Evolutionary conservation across 2,797 vertebrate species (phyloP), one percentile per base, ranked within the genome.

Genomic region (Lacerta agilis): DNA sequence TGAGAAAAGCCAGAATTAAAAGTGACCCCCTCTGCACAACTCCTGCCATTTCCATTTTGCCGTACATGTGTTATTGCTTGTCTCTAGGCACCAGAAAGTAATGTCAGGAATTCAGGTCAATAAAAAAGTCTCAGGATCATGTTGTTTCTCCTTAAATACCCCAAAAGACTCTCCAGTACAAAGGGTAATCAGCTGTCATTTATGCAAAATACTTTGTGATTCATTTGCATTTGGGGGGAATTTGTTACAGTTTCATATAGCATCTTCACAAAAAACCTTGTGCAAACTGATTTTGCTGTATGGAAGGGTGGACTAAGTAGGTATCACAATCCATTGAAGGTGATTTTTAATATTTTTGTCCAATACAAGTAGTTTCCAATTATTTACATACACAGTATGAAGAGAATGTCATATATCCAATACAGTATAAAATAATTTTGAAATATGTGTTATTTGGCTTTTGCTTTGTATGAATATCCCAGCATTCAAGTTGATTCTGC

Each of bases 1-100:
- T 82, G 76, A 83, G 72, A 61, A 90, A 85, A 87, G 86, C 6
- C 72, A 87, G 71, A 91, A 27, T 18, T 25, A 29, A 41, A 11
- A 20, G 18, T 75, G n/a, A 78, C 87, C 17, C 67, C 72, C 9
- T 41, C 83, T 29, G 71, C n/a, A n/a, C 9, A 90, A 41, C 41
- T 71, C 38, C 36, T 77, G 76, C 20, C 29, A 43, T 87, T 84
- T 87, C 49, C 27, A 77, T 72, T 80, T 38, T 41, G 10, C 27
- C 18, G 4, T 81, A 36, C 7, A 49, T 71, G 64, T 69, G 33
- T 88, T 82, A 55, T 58, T 67, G 33, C 78, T 89, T 76, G 17
- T 72, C 49, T 33, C 17, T 55, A 29, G 71, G 29, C 1, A 3
- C 1, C 18, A 1, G 41, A 0, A 69, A 43, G 33, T 66, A 80